Conservation (phyloP, 1,140 invertebrate species). For the Eulimnadia texana region DNA sequence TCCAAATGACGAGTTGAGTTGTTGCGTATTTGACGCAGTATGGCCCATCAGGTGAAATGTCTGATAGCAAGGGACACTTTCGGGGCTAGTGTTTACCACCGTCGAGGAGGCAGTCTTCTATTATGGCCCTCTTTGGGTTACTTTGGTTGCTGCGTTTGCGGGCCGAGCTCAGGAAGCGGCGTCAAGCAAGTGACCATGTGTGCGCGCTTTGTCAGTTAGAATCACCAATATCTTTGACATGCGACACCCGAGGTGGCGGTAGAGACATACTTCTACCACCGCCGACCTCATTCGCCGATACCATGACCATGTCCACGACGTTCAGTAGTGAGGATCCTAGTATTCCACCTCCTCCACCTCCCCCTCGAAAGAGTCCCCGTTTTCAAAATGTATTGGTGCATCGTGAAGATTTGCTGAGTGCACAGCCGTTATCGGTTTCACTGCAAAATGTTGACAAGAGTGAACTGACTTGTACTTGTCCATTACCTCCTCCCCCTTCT, state of each 20-base stretch:
- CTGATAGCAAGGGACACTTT: neutral
- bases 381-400: neutral
- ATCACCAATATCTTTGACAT: neutral
- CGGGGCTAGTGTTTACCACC: neutral
- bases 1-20: neutral
- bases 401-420: neutral
- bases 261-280: conserved; percentile 5
- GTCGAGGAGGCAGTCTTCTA: conserved; percentile 27
- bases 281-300: conserved; percentile 11
- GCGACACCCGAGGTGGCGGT: neutral
- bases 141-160: conserved; percentile 62
- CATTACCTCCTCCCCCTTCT: neutral
- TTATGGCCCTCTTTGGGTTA: conserved; percentile 70
- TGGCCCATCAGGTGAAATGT: neutral
- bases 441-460: neutral
- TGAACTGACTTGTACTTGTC: neutral
- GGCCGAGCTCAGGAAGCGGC: conserved; percentile 37
- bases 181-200: neutral
- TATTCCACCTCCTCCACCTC: conserved; percentile 5
- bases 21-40: neutral
- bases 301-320: neutral
- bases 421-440: neutral
- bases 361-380: conserved; percentile 1
- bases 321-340: neutral
- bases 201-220: neutral